Evolutionary conservation across 2,113 vertebrate species (phyloP).

Genomic region (Addax nasomaculatus): DNA sequence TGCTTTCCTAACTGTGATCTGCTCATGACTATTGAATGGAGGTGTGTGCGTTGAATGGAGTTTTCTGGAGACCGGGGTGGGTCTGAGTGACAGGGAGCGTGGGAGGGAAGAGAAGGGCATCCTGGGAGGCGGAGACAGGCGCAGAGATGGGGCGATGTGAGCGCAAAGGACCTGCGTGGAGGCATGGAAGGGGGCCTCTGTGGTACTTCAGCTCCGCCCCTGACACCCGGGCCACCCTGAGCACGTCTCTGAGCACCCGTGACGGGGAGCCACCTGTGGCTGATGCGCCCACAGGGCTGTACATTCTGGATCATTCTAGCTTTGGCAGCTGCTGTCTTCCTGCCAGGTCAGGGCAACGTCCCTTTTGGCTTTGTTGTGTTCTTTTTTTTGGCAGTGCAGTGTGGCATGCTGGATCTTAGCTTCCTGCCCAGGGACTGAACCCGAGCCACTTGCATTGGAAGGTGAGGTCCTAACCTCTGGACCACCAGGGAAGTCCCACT

Average conservation of each 20-base stretch:
- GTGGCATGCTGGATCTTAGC: background rate
- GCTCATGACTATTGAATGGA: background rate
- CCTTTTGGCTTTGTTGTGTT: background rate
- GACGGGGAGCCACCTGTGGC: background rate
- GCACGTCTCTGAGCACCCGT: background rate
- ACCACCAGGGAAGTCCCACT: background rate
- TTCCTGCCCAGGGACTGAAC: background rate
- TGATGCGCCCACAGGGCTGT: fast-evolving
- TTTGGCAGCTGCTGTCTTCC: background rate
- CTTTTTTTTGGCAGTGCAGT: fast-evolving
- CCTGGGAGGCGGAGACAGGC: too few species aligned
- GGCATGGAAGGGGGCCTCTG: background rate
- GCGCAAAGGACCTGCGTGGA: background rate
- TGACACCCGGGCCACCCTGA: background rate
- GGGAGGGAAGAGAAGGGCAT: background rate
- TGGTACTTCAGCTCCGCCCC: background rate
- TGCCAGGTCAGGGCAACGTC: background rate
- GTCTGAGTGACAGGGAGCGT: background rate
- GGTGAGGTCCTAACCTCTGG: background rate
- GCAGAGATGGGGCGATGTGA: background rate
- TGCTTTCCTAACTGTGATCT: background rate
- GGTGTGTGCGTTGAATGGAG: background rate
- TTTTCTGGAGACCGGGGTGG: background rate
- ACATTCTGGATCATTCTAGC: background rate
- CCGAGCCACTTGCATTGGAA: background rate